Evolutionary conservation across 2,797 vertebrate species (phyloP).

Genomic region (Oryzias dopingdopingensis): DNA sequence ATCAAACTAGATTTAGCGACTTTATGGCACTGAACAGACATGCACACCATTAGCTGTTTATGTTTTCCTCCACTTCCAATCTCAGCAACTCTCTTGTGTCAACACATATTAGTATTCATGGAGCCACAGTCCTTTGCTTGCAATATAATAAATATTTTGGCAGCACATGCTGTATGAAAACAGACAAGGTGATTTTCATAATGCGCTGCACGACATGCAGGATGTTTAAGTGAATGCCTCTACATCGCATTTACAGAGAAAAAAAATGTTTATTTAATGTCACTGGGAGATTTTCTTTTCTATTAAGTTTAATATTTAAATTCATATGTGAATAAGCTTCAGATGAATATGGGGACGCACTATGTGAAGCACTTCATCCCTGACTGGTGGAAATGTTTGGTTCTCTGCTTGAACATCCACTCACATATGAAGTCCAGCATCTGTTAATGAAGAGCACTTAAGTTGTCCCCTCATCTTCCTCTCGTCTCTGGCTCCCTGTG

Average conservation of each 20-base stretch:
- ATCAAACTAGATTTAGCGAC: no score
- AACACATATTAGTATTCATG: conserved; percentile 48
- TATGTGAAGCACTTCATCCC: no score
- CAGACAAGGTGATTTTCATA: conserved; percentile 27
- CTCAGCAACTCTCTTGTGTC: conserved; percentile 10
- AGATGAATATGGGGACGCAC: no score
- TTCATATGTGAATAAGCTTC: no score
- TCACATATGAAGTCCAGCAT: neutral
- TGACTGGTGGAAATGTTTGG: neutral
- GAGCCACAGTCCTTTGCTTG: conserved; percentile 21
- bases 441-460: conserved; percentile 5
- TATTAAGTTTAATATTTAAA: no score
- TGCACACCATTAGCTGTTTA: neutral
- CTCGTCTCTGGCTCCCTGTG: neutral
- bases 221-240: no score
- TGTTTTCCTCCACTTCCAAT: conserved; percentile 3
- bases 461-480: neutral
- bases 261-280: no score
- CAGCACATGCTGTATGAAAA: conserved; percentile 10
- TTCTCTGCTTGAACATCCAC: conserved; percentile 1
- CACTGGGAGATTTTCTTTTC: no score
- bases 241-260: no score
- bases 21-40: conserved; percentile 10
- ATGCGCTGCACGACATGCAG: neutral
- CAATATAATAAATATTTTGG: conserved; percentile 21